Evolutionary conservation across 2,113 vertebrate genomes (phyloP).

Genomic region (Panthera uncia): DNA sequence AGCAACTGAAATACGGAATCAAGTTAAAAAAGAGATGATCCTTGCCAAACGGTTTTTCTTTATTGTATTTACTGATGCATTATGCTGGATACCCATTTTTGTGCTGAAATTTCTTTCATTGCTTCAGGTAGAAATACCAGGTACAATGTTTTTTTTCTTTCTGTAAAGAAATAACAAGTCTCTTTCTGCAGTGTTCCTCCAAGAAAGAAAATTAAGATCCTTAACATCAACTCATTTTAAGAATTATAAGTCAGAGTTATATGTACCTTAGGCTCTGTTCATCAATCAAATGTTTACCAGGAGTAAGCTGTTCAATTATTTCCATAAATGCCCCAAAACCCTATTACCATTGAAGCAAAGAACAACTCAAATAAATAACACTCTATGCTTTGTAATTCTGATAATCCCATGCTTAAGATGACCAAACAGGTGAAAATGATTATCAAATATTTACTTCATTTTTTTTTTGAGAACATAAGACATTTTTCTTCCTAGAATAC

Average conservation of each 20-base stretch:
- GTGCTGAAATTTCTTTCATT: constrained; percentile 96
- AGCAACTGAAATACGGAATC: constrained; percentile 94
- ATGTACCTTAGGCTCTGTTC: not conserved
- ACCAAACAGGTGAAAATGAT: not conserved
- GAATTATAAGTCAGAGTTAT: not conserved
- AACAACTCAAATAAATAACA: not conserved
- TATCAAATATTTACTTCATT: not conserved
- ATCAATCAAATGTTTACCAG: not conserved
- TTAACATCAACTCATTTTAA: constrained; percentile 22
- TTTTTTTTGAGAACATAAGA: constrained; percentile 2
- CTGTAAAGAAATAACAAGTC: not conserved
- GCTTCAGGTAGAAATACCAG: constrained; percentile 97
- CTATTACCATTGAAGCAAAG: not conserved
- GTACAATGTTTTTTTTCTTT: constrained; percentile 81
- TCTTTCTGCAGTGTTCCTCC: not conserved
- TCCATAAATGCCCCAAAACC: not conserved
- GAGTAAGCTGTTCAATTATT: not conserved
- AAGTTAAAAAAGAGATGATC: constrained; percentile 95
- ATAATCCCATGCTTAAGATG: not conserved
- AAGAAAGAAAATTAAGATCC: not conserved
- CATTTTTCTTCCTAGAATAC: not conserved
- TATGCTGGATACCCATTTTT: constrained; percentile 99
- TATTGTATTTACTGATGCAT: constrained; percentile 97
- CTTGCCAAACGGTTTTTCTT: constrained; percentile 98
- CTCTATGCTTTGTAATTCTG: not conserved